Evolutionary conservation across 2,797 vertebrate species (phyloP).

Genomic region (Catamblyrhynchus diadema): DNA sequence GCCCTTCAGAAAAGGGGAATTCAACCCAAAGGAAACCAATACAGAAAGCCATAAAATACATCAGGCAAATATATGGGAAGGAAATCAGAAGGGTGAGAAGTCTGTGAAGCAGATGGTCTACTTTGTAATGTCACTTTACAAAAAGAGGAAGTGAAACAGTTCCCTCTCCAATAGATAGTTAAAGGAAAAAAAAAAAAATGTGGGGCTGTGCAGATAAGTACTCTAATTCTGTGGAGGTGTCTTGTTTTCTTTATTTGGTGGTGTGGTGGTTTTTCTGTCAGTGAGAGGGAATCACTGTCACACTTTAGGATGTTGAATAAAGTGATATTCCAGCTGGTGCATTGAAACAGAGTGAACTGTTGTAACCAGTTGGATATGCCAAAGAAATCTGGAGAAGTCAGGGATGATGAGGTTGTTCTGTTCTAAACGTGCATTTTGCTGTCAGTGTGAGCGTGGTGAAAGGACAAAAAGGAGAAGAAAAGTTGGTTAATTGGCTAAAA

Average conservation of each 20-base stretch:
- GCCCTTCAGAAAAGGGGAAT: neutral
- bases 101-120: neutral
- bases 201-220: neutral
- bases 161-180: neutral
- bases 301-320: neutral
- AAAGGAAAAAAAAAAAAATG: neutral
- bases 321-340: neutral
- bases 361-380: neutral
- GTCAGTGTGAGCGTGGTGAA: neutral
- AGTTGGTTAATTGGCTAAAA: neutral
- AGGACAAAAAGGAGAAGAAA: neutral
- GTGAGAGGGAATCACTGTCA: neutral
- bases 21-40: neutral
- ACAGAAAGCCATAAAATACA: neutral
- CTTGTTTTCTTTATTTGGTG: neutral
- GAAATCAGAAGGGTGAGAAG: neutral
- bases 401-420: neutral
- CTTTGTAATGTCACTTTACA: neutral
- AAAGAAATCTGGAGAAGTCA: neutral
- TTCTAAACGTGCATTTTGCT: rapidly evolving
- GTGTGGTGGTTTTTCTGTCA: neutral
- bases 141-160: neutral
- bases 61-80: neutral
- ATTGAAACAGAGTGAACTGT: neutral
- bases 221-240: neutral